Percentiles rank a stretch among this genome's conserved stretches.
These are phyloP conservation scores for Sphaerolaimus hirsutus DNA, from an alignment of 2,888 invertebrate genomes.

Conservation along the genomic window DNA sequence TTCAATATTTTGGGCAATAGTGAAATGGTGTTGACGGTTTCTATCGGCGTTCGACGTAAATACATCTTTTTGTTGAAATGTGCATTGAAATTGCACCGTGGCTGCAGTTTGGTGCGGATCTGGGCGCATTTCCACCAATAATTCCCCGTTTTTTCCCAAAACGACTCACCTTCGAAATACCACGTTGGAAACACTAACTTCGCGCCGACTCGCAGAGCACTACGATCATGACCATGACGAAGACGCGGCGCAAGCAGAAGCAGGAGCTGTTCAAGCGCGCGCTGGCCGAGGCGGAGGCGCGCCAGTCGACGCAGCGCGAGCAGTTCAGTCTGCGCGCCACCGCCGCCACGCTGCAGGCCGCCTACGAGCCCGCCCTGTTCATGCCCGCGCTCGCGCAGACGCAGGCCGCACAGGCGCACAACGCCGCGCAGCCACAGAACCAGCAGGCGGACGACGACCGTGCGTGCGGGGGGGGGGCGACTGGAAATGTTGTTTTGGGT, in stretches of 20 bases:
- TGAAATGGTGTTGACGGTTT: no score
- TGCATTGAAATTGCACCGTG: no score
- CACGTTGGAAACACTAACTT: no score
- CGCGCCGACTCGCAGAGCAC: constrained; percentile 15
- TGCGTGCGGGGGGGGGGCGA: no score
- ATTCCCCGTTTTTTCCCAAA: no score
- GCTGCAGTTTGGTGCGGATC: no score
- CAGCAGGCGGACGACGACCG: constrained; percentile 80
- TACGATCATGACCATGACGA: constrained; percentile 66
- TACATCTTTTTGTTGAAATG: no score
- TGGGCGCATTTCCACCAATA: no score
- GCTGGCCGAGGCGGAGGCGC: constrained; percentile 77
- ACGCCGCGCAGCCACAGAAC: constrained; percentile 77
- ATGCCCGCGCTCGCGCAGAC: constrained; percentile 79
- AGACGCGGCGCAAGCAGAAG: constrained; percentile 92
- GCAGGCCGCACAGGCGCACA: constrained; percentile 78
- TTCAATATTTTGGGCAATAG: no score
- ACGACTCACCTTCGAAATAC: no score
- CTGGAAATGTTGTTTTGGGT: no score
- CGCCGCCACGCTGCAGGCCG: constrained; percentile 76
- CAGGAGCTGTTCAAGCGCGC: constrained; percentile 89
- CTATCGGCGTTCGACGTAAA: no score
- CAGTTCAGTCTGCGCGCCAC: constrained; percentile 52
- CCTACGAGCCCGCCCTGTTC: constrained; percentile 78
- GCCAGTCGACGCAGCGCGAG: constrained; percentile 28